These are phyloP conservation scores for Telenomus remus DNA, from an alignment of 1,140 invertebrate species.

Conservation along the genomic window DNA sequence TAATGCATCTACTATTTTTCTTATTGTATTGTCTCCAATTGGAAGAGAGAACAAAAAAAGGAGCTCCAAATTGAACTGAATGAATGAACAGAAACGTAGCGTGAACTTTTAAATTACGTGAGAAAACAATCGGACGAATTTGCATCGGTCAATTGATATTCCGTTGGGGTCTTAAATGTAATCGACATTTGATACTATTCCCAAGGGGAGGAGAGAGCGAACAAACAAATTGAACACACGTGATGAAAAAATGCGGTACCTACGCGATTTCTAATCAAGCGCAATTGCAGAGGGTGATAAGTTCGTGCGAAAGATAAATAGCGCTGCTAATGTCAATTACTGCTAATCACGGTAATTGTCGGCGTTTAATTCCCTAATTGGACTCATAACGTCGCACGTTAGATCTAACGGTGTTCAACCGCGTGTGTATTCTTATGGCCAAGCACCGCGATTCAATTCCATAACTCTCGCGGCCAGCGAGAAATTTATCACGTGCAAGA, in stretches of 20 bases:
- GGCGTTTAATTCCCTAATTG: slow-evolving; percentile 67
- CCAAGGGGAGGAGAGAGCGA: slow-evolving; percentile 14
- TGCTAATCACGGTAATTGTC: slow-evolving; percentile 66
- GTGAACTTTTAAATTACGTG: not conserved
- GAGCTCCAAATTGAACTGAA: too few species aligned
- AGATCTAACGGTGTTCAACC: slow-evolving; percentile 27
- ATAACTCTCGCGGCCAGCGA: slow-evolving; percentile 3
- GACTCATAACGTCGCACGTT: slow-evolving; percentile 42
- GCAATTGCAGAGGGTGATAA: slow-evolving; percentile 58
- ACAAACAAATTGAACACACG: slow-evolving; percentile 12
- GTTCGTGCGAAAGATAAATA: slow-evolving; percentile 55
- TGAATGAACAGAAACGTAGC: too few species aligned
- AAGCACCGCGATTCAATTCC: slow-evolving; percentile 13
- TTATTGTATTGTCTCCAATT: too few species aligned
- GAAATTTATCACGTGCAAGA: slow-evolving; percentile 29
- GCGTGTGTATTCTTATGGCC: slow-evolving; percentile 30
- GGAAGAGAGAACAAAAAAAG: too few species aligned
- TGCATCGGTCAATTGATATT: not conserved
- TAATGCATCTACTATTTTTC: too few species aligned
- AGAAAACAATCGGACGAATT: not conserved
- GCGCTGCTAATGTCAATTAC: slow-evolving; percentile 66
- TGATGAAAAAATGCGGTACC: slow-evolving; percentile 31
- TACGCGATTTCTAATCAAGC: slow-evolving; percentile 49
- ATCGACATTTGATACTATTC: slow-evolving; percentile 29
- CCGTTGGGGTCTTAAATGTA: slow-evolving; percentile 2